Evolutionary conservation across 2,888 invertebrate species (phyloP), one percentile per base, ranked within the genome.

Genomic region (Acronicta psi): DNA sequence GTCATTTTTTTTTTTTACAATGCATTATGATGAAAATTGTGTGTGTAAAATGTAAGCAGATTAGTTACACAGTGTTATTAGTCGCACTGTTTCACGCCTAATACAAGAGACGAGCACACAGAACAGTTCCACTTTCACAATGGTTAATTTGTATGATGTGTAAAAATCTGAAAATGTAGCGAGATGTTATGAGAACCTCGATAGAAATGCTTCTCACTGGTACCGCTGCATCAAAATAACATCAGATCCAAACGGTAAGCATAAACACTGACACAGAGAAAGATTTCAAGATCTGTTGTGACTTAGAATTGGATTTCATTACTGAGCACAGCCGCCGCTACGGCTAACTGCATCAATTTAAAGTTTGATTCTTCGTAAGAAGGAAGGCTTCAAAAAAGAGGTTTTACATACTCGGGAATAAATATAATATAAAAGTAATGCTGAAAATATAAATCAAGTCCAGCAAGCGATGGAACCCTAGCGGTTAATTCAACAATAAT

Each of bases 381-480:
- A 13, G 4, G 13, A 31, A 13, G 29, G 29, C 1, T n/a, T n/a
- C 2, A 31, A 2, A 11, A 31, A 31, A 13, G 6, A n/a, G 5
- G 31, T n/a, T 31, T 31, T 31, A 3, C 2, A 31, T 31, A 4
- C n/a, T 31, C 13, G 13, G 3, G n/a, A 4, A 31, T n/a, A n/a
- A 31, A 42, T 2, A 2, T 10, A 3, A 2, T 11, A 20, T 41
- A 8, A 18, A 29, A 9, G 10, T 40, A 2, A 41, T 37, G 2
- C 17, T 23, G 3, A 45, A 44, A 29, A 31, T 36, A 16, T 0
- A 36, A 23, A 14, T 5, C 31, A 45, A 17, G 34, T 18, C 49
- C 40, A 42, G 34, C 23, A 17, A 36, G 25, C 7, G 59, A 40
- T 41, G 55, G 41, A 72, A 68, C 75, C 73, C 73, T 73, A 62